A percentile compares a stretch with the other conserved stretches of the same genome.
phyloP scores from a whole-genome alignment of 2,888 invertebrate species.

The Polyploca ridens region DNA sequence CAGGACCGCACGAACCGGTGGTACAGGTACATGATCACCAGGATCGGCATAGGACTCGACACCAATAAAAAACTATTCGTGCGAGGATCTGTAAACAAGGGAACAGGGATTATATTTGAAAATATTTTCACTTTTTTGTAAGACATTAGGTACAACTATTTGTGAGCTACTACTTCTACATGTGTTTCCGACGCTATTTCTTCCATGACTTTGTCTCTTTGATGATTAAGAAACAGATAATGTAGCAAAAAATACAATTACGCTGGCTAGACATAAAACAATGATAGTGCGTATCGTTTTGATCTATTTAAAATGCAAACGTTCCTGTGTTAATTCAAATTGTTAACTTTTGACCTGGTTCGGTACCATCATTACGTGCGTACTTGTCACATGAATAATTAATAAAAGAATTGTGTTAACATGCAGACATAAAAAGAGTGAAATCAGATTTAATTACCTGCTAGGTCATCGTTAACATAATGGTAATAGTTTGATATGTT shows the following conservation, averaged over 20 bases:
- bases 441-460: slow-evolving; percentile 48
- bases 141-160: no score
- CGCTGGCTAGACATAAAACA: not conserved
- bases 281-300: slow-evolving; percentile 8
- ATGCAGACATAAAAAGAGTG: no score
- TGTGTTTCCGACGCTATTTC: no score
- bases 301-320: slow-evolving; percentile 2
- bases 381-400: not conserved
- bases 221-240: not conserved
- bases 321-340: not conserved
- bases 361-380: not conserved
- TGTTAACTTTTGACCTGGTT: slow-evolving; percentile 3
- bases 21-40: slow-evolving; percentile 78
- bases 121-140: slow-evolving; percentile 3
- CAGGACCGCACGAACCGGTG: slow-evolving; percentile 82
- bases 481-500: slow-evolving; percentile 70
- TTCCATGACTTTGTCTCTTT: no score
- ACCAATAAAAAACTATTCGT: slow-evolving; percentile 82
- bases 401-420: not conserved
- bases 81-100: slow-evolving; percentile 82
- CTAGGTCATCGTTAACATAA: slow-evolving; percentile 71
- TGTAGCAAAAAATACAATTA: not conserved
- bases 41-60: slow-evolving; percentile 70
- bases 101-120: slow-evolving; percentile 4
- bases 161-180: no score